Evolutionary conservation across 2,797 vertebrate genomes (phyloP).

Genomic region (Loriculus beryllinus): DNA sequence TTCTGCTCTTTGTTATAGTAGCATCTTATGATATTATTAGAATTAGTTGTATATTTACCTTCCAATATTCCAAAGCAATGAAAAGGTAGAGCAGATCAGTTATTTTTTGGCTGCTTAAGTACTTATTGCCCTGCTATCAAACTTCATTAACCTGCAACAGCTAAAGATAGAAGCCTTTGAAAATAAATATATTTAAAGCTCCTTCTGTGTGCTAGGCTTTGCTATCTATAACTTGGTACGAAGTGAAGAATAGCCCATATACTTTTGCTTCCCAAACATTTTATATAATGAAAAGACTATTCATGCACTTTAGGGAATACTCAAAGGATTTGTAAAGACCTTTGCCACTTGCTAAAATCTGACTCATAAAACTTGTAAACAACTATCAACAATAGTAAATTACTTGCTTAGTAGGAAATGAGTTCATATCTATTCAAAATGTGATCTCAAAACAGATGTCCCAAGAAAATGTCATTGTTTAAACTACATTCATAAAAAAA

Average conservation of each 20-base stretch:
- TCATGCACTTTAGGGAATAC: slow-evolving; percentile 70
- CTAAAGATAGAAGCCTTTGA: slow-evolving; percentile 56
- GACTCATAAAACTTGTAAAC: slow-evolving; percentile 82
- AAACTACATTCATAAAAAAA: slow-evolving; percentile 79
- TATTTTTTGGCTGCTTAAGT: slow-evolving; percentile 59
- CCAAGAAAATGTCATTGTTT: slow-evolving; percentile 85
- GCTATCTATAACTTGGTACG: slow-evolving; percentile 50
- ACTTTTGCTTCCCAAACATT: slow-evolving; percentile 68
- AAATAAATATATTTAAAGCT: slow-evolving; percentile 60
- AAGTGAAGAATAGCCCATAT: slow-evolving; percentile 59
- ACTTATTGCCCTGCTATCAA: slow-evolving; percentile 50
- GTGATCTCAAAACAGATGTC: slow-evolving; percentile 87
- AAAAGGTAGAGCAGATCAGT: slow-evolving; percentile 44
- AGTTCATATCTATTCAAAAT: slow-evolving; percentile 88
- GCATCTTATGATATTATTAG: not conserved
- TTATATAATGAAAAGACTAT: slow-evolving; percentile 70
- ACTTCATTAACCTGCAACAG: slow-evolving; percentile 47
- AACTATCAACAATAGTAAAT: slow-evolving; percentile 85
- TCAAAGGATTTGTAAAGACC: slow-evolving; percentile 74
- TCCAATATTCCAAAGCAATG: slow-evolving; percentile 39
- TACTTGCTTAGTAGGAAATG: slow-evolving; percentile 82
- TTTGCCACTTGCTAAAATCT: slow-evolving; percentile 81
- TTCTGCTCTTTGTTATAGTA: slow-evolving; percentile 22
- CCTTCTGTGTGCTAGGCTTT: slow-evolving; percentile 42
- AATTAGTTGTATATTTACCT: slow-evolving; percentile 53